phyloP scores from a whole-genome alignment of 2,888 invertebrate genomes.

The Hypena proboscidalis region DNA sequence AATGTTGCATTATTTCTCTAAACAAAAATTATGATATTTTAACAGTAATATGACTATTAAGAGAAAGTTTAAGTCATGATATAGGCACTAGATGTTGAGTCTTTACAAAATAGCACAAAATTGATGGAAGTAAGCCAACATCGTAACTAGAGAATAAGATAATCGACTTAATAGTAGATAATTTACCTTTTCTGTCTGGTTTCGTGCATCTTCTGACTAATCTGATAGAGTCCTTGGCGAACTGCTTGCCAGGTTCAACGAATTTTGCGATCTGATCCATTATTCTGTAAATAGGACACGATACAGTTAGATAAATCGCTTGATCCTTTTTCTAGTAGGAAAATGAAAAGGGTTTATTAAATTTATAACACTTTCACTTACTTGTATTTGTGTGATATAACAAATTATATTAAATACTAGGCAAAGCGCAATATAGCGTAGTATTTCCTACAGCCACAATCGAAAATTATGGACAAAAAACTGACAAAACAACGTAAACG shows the following conservation, averaged over 20 bases:
- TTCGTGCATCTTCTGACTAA: slow-evolving; percentile 99
- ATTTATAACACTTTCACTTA: slow-evolving; percentile 29
- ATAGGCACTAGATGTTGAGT: no score
- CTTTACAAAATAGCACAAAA: neutral
- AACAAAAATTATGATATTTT: no score
- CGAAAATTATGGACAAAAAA: slow-evolving; percentile 47
- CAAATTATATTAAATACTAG: slow-evolving; percentile 20
- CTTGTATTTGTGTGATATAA: slow-evolving; percentile 24
- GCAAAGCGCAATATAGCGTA: slow-evolving; percentile 30
- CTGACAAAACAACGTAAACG: slow-evolving; percentile 62
- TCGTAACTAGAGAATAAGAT: slow-evolving; percentile 11
- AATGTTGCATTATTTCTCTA: no score
- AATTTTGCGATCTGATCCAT: slow-evolving; percentile 99
- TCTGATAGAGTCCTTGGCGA: slow-evolving; percentile 99
- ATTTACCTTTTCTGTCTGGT: slow-evolving; percentile 97
- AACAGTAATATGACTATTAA: no score
- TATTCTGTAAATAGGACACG: slow-evolving; percentile 65
- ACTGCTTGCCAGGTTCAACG: slow-evolving; percentile 97
- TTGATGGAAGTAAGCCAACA: slow-evolving; percentile 43
- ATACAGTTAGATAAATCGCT: slow-evolving; percentile 16
- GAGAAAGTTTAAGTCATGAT: no score
- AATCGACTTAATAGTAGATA: slow-evolving; percentile 5
- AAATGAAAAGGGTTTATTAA: neutral
- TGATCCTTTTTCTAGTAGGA: slow-evolving; percentile 8
- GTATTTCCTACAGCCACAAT: slow-evolving; percentile 31